Evolutionary conservation across 2,888 invertebrate species (phyloP).

Genomic region (Anaspis maculata): DNA sequence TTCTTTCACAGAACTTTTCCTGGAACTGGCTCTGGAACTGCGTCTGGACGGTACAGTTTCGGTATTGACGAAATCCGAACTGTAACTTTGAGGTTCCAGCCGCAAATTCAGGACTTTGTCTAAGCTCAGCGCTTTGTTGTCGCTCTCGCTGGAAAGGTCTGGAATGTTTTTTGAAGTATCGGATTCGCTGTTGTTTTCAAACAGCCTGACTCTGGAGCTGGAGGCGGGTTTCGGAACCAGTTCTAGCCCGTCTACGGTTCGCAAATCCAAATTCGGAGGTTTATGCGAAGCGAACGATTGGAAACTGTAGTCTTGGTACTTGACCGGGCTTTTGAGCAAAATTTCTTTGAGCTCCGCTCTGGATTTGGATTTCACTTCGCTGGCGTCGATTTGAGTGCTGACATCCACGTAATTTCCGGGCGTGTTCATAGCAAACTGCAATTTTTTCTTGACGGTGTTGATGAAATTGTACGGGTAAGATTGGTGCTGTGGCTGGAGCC

Average conservation of each 20-base stretch:
- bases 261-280: constrained; percentile 28
- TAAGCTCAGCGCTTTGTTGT: background rate
- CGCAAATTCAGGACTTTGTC: constrained; percentile 1
- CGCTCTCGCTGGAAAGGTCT: constrained; percentile 36
- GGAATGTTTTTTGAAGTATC: constrained; percentile 42
- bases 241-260: constrained; percentile 27
- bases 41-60: constrained; percentile 2
- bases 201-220: constrained; percentile 6
- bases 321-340: constrained; percentile 5
- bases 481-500: constrained; percentile 37
- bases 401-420: constrained; percentile 23
- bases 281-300: constrained; percentile 29
- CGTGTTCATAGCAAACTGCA: constrained; percentile 32
- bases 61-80: constrained; percentile 9
- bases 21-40: constrained; percentile 1
- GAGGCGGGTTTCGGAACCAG: constrained; percentile 13
- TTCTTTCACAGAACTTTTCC: too few relatives aligned
- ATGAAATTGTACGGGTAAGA: constrained; percentile 54
- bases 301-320: constrained; percentile 9
- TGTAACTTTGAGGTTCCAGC: too few relatives aligned
- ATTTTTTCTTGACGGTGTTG: constrained; percentile 50
- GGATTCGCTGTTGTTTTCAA: constrained; percentile 29
- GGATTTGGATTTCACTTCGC: background rate
- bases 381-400: constrained; percentile 23
- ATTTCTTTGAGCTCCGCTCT: constrained; percentile 4